Conservation (phyloP, 2,113 vertebrate genomes). For the Geococcyx californianus region DNA sequence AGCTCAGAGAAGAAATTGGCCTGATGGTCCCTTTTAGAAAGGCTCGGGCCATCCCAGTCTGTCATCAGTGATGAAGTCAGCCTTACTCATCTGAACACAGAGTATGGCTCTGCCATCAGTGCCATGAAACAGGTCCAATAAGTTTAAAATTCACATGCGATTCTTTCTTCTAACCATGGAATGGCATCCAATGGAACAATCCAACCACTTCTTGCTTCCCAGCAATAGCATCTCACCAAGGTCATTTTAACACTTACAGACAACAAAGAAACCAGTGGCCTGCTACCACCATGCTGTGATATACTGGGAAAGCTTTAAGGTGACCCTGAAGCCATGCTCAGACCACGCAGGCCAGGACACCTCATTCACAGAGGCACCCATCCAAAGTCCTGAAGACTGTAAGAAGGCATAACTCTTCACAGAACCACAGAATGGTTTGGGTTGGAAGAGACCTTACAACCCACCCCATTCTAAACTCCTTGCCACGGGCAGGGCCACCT, state of each 20-base stretch:
- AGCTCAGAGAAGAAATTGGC: background rate
- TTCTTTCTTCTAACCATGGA: background rate
- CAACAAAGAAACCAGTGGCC: background rate
- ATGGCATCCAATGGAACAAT: background rate
- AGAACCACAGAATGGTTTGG: no score
- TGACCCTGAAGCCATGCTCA: background rate
- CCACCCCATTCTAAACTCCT: no score
- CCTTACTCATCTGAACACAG: background rate
- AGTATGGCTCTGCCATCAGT: background rate
- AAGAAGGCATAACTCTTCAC: background rate
- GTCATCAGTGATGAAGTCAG: background rate
- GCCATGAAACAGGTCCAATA: background rate
- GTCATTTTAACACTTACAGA: background rate
- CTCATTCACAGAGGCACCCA: background rate
- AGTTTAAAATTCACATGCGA: rapidly evolving
- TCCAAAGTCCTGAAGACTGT: background rate
- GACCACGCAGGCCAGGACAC: background rate
- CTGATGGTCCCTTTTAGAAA: background rate
- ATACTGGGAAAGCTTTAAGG: background rate
- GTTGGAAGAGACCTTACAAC: no score
- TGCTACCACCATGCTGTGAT: background rate
- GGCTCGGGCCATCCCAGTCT: background rate
- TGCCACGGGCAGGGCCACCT: no score
- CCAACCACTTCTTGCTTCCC: background rate
- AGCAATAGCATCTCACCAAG: background rate